Evolutionary conservation across 2,888 invertebrate genomes (phyloP), one percentile per base, ranked within the genome.

Genomic region (Eucriotettix oculatus): DNA sequence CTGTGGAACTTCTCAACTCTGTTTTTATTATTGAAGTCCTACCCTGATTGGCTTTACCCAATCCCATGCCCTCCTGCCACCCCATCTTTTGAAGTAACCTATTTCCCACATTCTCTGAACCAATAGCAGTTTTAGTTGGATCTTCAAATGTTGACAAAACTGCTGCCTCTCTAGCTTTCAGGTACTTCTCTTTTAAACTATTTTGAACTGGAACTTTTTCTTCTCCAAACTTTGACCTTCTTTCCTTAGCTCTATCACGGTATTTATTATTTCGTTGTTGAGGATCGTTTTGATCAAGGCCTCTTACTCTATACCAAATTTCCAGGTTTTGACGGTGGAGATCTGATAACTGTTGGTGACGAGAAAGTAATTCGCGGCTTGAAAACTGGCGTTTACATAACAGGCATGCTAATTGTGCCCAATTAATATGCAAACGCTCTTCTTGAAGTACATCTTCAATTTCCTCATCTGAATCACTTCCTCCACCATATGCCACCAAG

Each of bases 21-120:
- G 84, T 79, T 79, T 94, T 90, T 64, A 97, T 91, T 56, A 96
- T 96, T 59, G 89, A 90, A 40, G 92, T 90, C 68, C 93, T 79
- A 14, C 94, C 97, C 74, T 98, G 97, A 71, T 93, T 93, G 59
- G 84, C 81, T 71, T 90, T 90, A 0, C 99, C 98, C 29, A 99
- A 76, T 0, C 99, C 99, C 76, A 91, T 86, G 0, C 99, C 99
- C 71, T 94, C 94, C 10, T 88, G 88, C 99, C 99, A 99, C 9
- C 99, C 99, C 99, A 99, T 99, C 75, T 94, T 95, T 74, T 98
- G 95, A 64, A 99, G 73, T 73, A 99, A 79, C 70, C 92, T 88
- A 71, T 90, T 97, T 10, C 98, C 99, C 61, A 97, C 90, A 68
- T 96, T 96, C 66, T 90, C 93, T 0, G 89, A 84, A 67, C 90